phyloP scores from a whole-genome alignment of 1,140 invertebrate genomes.

The Drosophila equinoxialis region DNA sequence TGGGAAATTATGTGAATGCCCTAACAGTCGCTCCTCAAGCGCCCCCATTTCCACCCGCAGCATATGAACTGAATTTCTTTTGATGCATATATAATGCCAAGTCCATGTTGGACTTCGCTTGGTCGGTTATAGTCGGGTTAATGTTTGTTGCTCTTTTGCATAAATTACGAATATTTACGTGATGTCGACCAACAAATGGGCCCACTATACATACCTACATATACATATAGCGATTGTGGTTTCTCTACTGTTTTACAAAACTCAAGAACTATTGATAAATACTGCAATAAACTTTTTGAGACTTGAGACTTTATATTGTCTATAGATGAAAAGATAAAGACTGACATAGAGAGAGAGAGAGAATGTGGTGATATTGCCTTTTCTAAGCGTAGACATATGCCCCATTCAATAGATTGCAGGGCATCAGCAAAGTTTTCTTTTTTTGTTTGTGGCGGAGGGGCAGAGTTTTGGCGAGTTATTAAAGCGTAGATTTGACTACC shows the following conservation, averaged over 20 bases:
- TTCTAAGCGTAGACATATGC: conserved; percentile 14
- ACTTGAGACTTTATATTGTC: too few species aligned
- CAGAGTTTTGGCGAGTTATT: conserved; percentile 53
- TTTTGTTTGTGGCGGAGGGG: not conserved
- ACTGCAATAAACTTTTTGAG: too few species aligned
- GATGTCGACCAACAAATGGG: conserved; percentile 12
- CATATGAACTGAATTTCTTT: conserved; percentile 64
- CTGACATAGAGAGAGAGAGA: too few species aligned
- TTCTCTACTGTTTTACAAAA: too few species aligned
- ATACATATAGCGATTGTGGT: not conserved
- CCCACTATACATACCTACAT: not conserved
- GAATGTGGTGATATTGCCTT: too few species aligned
- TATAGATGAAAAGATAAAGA: too few species aligned
- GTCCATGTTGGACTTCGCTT: conserved; percentile 53
- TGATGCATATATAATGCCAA: conserved; percentile 54
- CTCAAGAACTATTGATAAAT: too few species aligned
- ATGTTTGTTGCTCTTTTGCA: conserved; percentile 59
- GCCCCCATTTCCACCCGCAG: conserved; percentile 51
- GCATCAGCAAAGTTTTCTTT: conserved; percentile 17
- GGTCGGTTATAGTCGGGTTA: conserved; percentile 33
- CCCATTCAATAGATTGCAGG: conserved; percentile 27
- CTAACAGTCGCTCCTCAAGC: conserved; percentile 11
- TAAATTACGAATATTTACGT: conserved; percentile 64
- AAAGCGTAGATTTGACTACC: conserved; percentile 66
- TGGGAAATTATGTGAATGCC: conserved; percentile 64